Evolutionary conservation across 2,888 invertebrate genomes (phyloP).

Genomic region (Cephalotes varians): DNA sequence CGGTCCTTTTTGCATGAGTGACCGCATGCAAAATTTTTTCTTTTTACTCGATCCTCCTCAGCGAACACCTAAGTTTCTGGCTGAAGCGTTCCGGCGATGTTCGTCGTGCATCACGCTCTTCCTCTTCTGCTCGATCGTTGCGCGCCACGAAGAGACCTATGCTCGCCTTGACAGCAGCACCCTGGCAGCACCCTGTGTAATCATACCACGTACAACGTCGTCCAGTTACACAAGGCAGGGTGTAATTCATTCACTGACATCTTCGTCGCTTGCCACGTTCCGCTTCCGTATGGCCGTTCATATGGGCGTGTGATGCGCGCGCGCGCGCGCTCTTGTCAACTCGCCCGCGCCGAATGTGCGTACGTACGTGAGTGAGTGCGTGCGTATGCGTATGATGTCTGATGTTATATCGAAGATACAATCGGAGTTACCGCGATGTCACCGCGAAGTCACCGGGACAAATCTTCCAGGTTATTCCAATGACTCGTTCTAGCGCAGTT

Average conservation of each 20-base stretch:
- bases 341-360: not conserved
- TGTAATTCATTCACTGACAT: conserved; percentile 56
- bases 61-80: not conserved
- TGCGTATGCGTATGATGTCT: not conserved
- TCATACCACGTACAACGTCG: conserved; percentile 52
- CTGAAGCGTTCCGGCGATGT: not conserved
- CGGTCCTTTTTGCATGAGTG: not conserved
- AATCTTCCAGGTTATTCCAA: conserved; percentile 4
- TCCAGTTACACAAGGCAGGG: conserved; percentile 26
- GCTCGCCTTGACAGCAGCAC: conserved; percentile 13
- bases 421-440: not conserved
- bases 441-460: not conserved
- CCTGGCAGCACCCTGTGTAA: conserved; percentile 32
- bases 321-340: not conserved
- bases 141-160: conserved; percentile 3
- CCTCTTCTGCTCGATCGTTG: not conserved
- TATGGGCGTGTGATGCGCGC: conserved; percentile 54
- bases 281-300: conserved; percentile 56
- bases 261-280: conserved; percentile 29
- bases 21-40: not conserved
- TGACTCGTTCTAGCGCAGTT: conserved; percentile 14
- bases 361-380: not conserved
- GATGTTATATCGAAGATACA: not conserved
- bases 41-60: conserved; percentile 10
- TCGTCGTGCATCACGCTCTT: conserved; percentile 32